These are phyloP conservation scores for Aporrectodea caliginosa DNA, from an alignment of 1,140 invertebrate species.

Conservation along the genomic window DNA sequence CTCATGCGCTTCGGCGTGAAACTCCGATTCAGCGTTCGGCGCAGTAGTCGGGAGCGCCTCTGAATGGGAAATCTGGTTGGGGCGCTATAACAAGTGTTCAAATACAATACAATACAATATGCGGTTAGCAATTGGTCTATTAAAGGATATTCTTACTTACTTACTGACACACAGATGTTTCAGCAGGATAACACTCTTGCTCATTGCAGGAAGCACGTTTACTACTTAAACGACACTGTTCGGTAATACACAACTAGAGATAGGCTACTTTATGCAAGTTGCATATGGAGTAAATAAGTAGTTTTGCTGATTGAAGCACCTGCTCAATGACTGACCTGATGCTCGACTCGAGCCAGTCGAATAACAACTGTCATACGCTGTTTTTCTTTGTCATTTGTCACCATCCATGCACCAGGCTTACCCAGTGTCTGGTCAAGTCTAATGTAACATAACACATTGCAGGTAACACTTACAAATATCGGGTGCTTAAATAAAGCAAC, in stretches of 20 bases:
- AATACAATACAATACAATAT: no score
- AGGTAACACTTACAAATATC: background rate
- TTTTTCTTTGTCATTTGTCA: slow-evolving; percentile 61
- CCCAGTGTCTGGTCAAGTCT: slow-evolving; percentile 29
- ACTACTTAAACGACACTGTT: background rate
- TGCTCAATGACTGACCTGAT: slow-evolving; percentile 62
- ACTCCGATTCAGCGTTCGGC: no score
- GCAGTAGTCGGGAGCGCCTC: no score
- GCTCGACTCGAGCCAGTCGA: slow-evolving; percentile 70
- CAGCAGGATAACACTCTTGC: no score
- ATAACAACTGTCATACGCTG: slow-evolving; percentile 72
- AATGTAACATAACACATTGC: background rate
- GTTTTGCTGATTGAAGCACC: no score
- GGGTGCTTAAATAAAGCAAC: background rate
- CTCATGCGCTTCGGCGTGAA: no score
- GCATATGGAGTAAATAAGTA: background rate
- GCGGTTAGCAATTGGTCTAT: no score
- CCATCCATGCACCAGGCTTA: slow-evolving; percentile 19
- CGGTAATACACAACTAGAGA: background rate
- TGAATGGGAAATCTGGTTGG: no score
- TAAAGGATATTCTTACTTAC: no score
- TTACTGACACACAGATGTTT: no score
- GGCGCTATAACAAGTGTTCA: no score
- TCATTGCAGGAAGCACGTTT: background rate
- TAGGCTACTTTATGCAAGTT: background rate